Evolutionary conservation across 2,888 invertebrate genomes (phyloP), one percentile per base, ranked within the genome.

Genomic region (Drosophila neonasuta): DNA sequence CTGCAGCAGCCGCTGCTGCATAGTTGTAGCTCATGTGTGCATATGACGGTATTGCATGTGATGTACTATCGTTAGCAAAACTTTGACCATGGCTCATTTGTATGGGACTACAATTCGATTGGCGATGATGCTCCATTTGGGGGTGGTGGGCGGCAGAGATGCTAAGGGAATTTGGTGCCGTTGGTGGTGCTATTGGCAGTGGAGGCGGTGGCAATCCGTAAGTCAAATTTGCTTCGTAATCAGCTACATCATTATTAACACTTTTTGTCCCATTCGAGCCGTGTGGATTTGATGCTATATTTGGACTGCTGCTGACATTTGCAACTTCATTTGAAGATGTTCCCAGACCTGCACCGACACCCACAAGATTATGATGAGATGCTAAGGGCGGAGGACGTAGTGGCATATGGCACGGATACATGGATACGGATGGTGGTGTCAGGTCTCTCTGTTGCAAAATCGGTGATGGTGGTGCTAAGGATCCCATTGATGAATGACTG

Each of bases 21-120:
- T 90, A 89, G 17, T 87, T 86, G 24, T 88, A 88, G 34, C 89
- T 83, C 81, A 89, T 81, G 67, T 88, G 88, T 4, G 87, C 68
- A 46, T 87, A 88, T 11, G 86, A 74, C 11, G 72, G 66, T 48
- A 77, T 73, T 3, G 78, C 55, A 2, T 80, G 42, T 10, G 82
- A 65, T 29, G 76, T 61, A 15, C 61, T 50, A 1, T 83, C 77
- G 3, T 65, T 13, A 2, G 74, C 57, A 44, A 86, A 84, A 9
- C 62, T 68, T 0, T 68, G 17, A 15, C 50, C 62, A 52, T 61
- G 67, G 1, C 36, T 65, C 44, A 77, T 44, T 89, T 94, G 95
- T 76, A 92, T 93, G 52, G 93, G 94, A 89, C 93, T 94, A 90
- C 93, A 94, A 36, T 92, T 92, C n/a, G 93, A 93, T 44, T 94